Evolutionary conservation across 1,140 invertebrate species (phyloP).

Genomic region (Trichogramma pretiosum): DNA sequence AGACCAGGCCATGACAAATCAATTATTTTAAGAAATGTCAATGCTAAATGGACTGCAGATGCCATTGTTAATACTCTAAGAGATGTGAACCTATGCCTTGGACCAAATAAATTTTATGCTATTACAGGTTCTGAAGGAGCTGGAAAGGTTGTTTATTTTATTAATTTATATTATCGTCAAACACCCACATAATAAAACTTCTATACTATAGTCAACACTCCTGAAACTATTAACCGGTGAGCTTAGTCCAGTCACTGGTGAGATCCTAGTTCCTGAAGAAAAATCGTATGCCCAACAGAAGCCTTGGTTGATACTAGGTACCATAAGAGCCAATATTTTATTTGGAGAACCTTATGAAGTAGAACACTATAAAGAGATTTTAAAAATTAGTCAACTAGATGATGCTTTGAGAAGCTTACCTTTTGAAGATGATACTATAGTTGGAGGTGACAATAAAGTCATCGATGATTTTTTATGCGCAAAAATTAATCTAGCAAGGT

Average conservation of each 20-base stretch:
- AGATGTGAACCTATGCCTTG: constrained; percentile 51
- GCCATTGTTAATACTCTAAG: constrained; percentile 50
- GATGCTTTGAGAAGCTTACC: constrained; percentile 67
- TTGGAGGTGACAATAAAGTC: constrained; percentile 73
- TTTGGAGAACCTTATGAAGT: constrained; percentile 52
- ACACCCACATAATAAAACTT: background rate
- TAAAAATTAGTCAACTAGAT: constrained; percentile 64
- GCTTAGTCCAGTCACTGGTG: constrained; percentile 52
- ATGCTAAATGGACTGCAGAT: constrained; percentile 50
- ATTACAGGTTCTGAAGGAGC: constrained; percentile 67
- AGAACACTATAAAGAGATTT: constrained; percentile 61
- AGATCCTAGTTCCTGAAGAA: constrained; percentile 52
- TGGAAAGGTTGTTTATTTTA: constrained; percentile 53
- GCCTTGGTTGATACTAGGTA: constrained; percentile 50
- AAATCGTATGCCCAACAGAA: constrained; percentile 68
- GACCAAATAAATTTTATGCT: constrained; percentile 56
- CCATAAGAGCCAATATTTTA: constrained; percentile 28
- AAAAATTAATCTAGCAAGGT: constrained; percentile 68
- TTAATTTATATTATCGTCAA: background rate
- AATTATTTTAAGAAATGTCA: constrained; percentile 44
- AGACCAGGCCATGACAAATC: constrained; percentile 24
- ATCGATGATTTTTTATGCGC: constrained; percentile 86
- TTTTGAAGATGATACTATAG: constrained; percentile 74
- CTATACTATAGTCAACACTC: constrained; percentile 56
- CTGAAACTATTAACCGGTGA: constrained; percentile 66